Evolutionary conservation across 1,140 invertebrate species (phyloP).

Genomic region (Ceratina calcarata): DNA sequence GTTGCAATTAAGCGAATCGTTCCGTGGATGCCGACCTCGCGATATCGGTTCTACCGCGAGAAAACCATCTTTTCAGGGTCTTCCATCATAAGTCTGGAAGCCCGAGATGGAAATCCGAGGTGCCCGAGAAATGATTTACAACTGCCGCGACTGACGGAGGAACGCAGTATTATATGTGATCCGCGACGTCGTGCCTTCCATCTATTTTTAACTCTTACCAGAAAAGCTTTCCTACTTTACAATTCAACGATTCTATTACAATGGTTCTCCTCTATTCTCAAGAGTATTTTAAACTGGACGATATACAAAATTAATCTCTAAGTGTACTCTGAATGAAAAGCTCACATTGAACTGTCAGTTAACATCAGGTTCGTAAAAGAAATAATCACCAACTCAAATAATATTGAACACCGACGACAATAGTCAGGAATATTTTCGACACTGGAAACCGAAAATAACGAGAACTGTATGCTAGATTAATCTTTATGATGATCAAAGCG

Average conservation of each 20-base stretch:
- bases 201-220: neutral
- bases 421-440: too few relatives aligned
- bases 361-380: too few relatives aligned
- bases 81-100: constrained; percentile 40
- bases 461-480: too few relatives aligned
- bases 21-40: constrained; percentile 1
- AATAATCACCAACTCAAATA: too few relatives aligned
- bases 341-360: too few relatives aligned
- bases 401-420: too few relatives aligned
- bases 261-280: too few relatives aligned
- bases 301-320: too few relatives aligned
- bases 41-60: constrained; percentile 30
- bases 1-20: constrained; percentile 59
- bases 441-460: too few relatives aligned
- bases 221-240: neutral
- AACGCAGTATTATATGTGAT: neutral
- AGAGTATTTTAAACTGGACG: too few relatives aligned
- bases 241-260: too few relatives aligned
- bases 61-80: neutral
- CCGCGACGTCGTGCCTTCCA: neutral
- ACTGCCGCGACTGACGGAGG: neutral
- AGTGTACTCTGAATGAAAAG: too few relatives aligned
- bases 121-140: constrained; percentile 40
- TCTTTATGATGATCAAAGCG: constrained; percentile 12
- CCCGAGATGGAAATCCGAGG: constrained; percentile 14